Percentiles rank a stretch among this genome's conserved stretches.
Conservation (phyloP, 2,888 invertebrate genomes). For the Philereme vetulata region DNA sequence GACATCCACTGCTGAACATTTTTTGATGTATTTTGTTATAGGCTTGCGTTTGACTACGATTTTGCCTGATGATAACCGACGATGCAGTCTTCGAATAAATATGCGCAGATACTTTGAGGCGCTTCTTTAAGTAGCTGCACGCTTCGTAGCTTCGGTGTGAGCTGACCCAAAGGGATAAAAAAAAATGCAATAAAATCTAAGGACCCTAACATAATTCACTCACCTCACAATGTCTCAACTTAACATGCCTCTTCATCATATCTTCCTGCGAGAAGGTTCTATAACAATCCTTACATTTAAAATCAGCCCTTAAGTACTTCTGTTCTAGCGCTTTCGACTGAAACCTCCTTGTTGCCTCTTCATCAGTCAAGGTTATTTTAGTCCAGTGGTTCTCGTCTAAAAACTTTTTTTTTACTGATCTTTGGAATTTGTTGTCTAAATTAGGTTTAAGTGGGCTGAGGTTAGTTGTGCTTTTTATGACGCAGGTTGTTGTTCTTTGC, state of each 20-base stretch:
- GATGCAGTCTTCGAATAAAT: too few relatives aligned
- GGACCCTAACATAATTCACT: not conserved
- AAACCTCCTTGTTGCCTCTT: constrained; percentile 64
- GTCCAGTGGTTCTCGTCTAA: constrained; percentile 55
- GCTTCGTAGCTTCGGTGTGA: too few relatives aligned
- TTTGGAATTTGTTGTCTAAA: constrained; percentile 25
- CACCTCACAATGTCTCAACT: constrained; percentile 54
- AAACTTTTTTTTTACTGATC: constrained; percentile 28
- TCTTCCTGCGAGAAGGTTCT: constrained; percentile 69
- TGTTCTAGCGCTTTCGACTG: constrained; percentile 50
- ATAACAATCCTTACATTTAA: constrained; percentile 64
- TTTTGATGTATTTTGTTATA: too few relatives aligned
- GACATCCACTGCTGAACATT: too few relatives aligned
- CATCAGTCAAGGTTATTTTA: constrained; percentile 58
- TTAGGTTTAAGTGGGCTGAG: constrained; percentile 2
- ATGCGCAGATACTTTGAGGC: too few relatives aligned
- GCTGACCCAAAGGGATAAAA: too few relatives aligned
- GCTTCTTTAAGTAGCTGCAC: too few relatives aligned
- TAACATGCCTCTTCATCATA: constrained; percentile 62
- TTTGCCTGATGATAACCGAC: too few relatives aligned
- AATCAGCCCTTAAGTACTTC: constrained; percentile 57
- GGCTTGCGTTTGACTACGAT: too few relatives aligned
- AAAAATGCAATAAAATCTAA: too few relatives aligned
- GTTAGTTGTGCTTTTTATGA: not conserved
- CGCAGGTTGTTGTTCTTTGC: not conserved